Evolutionary conservation across 2,888 invertebrate species (phyloP), one percentile per base, ranked within the genome.

Genomic region (Spodoptera picta): DNA sequence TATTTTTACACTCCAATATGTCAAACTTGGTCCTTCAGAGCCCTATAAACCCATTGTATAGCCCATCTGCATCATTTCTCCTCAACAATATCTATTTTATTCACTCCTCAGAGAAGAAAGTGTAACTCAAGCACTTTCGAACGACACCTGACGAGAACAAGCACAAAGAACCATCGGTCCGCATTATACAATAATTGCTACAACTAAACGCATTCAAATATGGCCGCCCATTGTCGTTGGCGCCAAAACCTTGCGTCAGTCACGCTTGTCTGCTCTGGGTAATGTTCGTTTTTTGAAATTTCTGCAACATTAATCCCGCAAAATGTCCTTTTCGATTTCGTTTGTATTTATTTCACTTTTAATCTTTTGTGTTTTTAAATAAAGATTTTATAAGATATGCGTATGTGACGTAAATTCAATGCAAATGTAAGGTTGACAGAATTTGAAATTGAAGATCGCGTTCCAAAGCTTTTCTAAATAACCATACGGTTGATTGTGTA

Each of bases 221-320:
- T 73, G 71, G 66, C 64, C 3, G 46, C 3, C 42, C 36, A 71
- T 77, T 79, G 80, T 78, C 7, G 43, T 71, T 77, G 80, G 78
- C 78, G 78, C 80, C 78, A 78, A 78, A 79, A 55, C 56, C 63
- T 78, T 79, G 72, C 78, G 80, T 78, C 77, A 79, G 50, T 61
- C 64, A 55, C 59, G 74, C 66, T 67, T 56, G 66, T 61, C 74
- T 69, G 72, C 42, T 60, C 52, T 64, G 61, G 56, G 64, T 63
- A 67, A 48, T 65, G 52, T 73, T 9, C 48, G 43, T 72, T 73
- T 69, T 78, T 66, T 45, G 5, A 10, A 45, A 49, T 69, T 79
- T 78, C 57, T 67, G 71, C 80, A 51, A 64, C 77, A 79, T 79
- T 79, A 66, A 55, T 43, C 71, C 63, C 60, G 55, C 66, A 57